Conservation (phyloP, 1,140 invertebrate genomes). For the Lerema accius region DNA sequence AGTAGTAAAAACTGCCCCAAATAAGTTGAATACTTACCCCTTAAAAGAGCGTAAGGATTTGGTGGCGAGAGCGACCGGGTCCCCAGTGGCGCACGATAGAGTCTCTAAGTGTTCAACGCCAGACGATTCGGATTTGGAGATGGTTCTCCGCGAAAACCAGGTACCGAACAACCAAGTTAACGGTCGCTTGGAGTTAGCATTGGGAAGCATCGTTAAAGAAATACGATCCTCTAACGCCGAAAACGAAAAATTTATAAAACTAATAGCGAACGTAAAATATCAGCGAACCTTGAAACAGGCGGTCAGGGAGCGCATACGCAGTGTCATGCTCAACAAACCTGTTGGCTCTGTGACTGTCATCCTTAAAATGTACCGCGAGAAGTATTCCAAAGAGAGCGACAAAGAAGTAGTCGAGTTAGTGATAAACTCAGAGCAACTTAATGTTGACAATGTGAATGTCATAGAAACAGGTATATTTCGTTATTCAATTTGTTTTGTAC, state of each 20-base stretch:
- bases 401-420: constrained; percentile 52
- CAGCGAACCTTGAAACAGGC: constrained; percentile 50
- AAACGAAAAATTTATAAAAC: not conserved
- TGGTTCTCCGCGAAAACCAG: constrained; percentile 8
- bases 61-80: constrained; percentile 23
- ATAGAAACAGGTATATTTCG: constrained; percentile 24
- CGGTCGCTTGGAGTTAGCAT: constrained; percentile 62
- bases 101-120: too few species aligned
- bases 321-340: constrained; percentile 54
- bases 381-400: constrained; percentile 54
- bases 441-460: constrained; percentile 1
- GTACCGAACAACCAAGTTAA: constrained; percentile 48
- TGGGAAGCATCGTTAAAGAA: constrained; percentile 59
- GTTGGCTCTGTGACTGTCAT: constrained; percentile 46
- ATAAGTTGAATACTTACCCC: constrained; percentile 35
- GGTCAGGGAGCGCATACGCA: constrained; percentile 56
- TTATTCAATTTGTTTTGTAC: constrained; percentile 25
- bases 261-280: not conserved
- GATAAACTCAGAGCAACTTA: constrained; percentile 12
- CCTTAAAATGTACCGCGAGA: constrained; percentile 50
- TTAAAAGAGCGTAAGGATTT: constrained; percentile 35
- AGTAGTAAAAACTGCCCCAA: constrained; percentile 24
- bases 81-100: not conserved
- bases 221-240: constrained; percentile 35
- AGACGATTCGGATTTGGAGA: too few species aligned